phyloP scores from a whole-genome alignment of 2,888 invertebrate genomes.

The Furcula furcula region DNA sequence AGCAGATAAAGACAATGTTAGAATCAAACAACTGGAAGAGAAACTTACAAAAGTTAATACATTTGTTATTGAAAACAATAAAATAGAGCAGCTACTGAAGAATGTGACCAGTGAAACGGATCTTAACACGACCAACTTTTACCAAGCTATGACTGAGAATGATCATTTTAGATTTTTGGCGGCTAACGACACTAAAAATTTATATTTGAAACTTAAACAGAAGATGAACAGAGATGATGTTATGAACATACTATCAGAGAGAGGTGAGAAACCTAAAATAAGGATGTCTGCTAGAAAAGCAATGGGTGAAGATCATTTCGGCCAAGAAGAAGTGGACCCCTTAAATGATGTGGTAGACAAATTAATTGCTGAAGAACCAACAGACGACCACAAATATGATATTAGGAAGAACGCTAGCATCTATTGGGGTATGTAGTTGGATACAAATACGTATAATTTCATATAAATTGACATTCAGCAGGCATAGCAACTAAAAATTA shows the following conservation, averaged over 20 bases:
- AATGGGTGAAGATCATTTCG: slow-evolving; percentile 31
- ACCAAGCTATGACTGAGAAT: slow-evolving; percentile 47
- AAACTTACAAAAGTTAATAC: slow-evolving; percentile 49
- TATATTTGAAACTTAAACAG: slow-evolving; percentile 63
- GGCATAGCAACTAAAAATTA: no score
- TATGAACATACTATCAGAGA: slow-evolving; percentile 43
- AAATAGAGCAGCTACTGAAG: slow-evolving; percentile 36
- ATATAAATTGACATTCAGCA: no score
- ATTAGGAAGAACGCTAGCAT: slow-evolving; percentile 39
- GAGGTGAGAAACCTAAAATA: slow-evolving; percentile 27
- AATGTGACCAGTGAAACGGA: slow-evolving; percentile 43
- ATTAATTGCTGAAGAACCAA: slow-evolving; percentile 49
- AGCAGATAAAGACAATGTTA: slow-evolving; percentile 19
- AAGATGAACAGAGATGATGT: slow-evolving; percentile 69
- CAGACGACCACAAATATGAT: slow-evolving; percentile 50
- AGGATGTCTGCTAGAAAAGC: slow-evolving; percentile 49
- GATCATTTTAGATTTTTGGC: slow-evolving; percentile 47
- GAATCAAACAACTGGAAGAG: slow-evolving; percentile 47
- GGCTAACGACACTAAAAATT: slow-evolving; percentile 43
- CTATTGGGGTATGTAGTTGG: slow-evolving; percentile 68
- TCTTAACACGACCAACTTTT: slow-evolving; percentile 60
- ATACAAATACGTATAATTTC: no score
- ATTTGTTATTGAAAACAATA: slow-evolving; percentile 49
- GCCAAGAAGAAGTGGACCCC: slow-evolving; percentile 26
- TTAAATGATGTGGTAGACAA: slow-evolving; percentile 56